These are phyloP conservation scores for Ispidina picta DNA, from an alignment of 2,797 vertebrate genomes.

Conservation along the genomic window DNA sequence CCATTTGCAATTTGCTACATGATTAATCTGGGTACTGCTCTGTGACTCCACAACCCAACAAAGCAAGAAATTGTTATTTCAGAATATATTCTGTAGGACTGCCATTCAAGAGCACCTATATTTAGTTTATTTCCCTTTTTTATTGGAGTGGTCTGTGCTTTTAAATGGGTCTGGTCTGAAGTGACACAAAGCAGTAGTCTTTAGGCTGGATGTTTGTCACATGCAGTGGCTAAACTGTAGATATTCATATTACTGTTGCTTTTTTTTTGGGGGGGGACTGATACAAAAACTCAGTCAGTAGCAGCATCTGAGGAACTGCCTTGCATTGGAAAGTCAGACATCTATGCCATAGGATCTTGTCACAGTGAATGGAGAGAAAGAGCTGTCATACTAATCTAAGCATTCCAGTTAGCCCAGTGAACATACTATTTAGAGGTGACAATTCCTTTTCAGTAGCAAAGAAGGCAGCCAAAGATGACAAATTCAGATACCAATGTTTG, in stretches of 20 bases:
- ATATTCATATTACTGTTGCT: not conserved
- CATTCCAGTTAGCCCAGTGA: not conserved
- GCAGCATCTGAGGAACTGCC: not conserved
- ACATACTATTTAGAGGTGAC: not conserved
- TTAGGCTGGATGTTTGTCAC: not conserved
- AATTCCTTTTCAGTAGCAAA: not conserved
- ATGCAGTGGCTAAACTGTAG: not conserved
- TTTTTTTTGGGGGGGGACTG: not conserved
- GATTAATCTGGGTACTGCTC: not conserved
- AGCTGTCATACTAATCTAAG: not conserved
- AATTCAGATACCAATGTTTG: not conserved
- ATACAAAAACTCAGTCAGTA: not conserved
- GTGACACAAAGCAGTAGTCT: not conserved
- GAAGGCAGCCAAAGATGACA: not conserved
- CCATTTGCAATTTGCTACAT: not conserved
- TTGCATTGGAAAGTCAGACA: not conserved
- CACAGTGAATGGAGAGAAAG: not conserved
- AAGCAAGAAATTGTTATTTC: not conserved
- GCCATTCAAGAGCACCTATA: not conserved
- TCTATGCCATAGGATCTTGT: not conserved
- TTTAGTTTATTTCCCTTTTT: not conserved
- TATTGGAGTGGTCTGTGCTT: not conserved
- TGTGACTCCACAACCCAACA: not conserved
- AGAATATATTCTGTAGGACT: not conserved
- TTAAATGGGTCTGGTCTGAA: not conserved